phyloP scores from a whole-genome alignment of 2,888 invertebrate species.

The Clivina fossor region DNA sequence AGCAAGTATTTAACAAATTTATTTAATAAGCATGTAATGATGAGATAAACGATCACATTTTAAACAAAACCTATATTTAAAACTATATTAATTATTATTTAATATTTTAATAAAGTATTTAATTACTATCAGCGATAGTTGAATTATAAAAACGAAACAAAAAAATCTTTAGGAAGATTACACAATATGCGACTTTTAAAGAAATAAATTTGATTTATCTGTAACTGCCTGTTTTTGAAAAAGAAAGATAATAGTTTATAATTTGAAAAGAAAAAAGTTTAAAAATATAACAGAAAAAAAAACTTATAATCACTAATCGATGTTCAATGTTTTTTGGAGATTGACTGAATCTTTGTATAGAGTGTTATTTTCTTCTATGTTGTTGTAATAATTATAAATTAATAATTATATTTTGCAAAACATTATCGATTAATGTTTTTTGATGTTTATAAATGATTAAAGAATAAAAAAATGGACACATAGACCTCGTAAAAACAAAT shows the following conservation, averaged over 20 bases:
- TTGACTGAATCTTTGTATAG: slow-evolving; percentile 12
- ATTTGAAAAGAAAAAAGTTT: slow-evolving; percentile 7
- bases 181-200: too few species aligned
- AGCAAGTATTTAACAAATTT: too few species aligned
- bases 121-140: too few species aligned
- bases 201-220: too few species aligned
- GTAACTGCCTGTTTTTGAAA: slow-evolving; percentile 15
- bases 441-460: slow-evolving; percentile 4
- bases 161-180: too few species aligned
- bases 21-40: too few species aligned
- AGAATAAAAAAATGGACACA: slow-evolving; percentile 12
- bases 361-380: slow-evolving; percentile 8
- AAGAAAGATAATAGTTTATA: slow-evolving; percentile 10
- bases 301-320: slow-evolving; percentile 17
- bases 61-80: too few species aligned
- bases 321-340: slow-evolving; percentile 22
- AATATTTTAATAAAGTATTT: too few species aligned
- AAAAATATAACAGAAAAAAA: background rate
- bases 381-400: slow-evolving; percentile 4
- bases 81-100: too few species aligned
- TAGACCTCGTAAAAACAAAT: too few species aligned
- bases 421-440: slow-evolving; percentile 13
- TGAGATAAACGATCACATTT: too few species aligned
- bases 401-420: slow-evolving; percentile 2
- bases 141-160: too few species aligned